Evolutionary conservation across 35 echinoderm and acorn worm genomes (phyloP).

Genomic region (Strongylocentrotus purpuratus): DNA sequence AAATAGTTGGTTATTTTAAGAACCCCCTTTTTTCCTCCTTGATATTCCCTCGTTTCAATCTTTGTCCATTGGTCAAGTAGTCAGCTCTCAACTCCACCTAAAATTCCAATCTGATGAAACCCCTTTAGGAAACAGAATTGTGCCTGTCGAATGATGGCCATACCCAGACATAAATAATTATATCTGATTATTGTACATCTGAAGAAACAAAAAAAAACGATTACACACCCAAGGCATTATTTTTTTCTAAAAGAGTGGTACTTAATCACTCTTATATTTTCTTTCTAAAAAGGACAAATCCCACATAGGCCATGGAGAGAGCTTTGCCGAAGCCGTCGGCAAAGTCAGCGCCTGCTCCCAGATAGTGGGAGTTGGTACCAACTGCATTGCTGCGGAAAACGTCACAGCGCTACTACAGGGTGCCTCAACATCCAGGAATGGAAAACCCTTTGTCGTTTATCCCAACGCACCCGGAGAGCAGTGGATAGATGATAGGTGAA

Average conservation of each 20-base stretch:
- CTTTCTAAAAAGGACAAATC: conserved; percentile 44
- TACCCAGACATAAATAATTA: background rate
- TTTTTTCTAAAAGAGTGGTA: too few relatives aligned
- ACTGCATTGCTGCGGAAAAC: conserved; percentile 60
- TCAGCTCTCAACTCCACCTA: too few relatives aligned
- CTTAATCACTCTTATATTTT: background rate
- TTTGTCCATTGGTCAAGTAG: too few relatives aligned
- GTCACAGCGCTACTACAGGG: conserved; percentile 48
- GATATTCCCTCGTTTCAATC: too few relatives aligned
- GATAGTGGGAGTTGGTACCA: conserved; percentile 59
- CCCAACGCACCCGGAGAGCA: conserved; percentile 55
- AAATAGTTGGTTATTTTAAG: too few relatives aligned
- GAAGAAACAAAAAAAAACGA: background rate
- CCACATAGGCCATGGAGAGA: conserved; percentile 66
- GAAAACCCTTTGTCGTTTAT: conserved; percentile 69
- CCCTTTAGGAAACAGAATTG: too few relatives aligned
- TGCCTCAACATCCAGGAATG: conserved; percentile 15
- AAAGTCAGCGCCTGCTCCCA: conserved; percentile 28
- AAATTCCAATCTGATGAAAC: too few relatives aligned
- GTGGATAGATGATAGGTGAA: conserved; percentile 42
- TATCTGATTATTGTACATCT: background rate
- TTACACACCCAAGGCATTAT: too few relatives aligned
- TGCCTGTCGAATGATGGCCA: background rate
- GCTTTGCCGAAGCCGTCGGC: conserved; percentile 60
- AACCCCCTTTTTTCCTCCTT: too few relatives aligned